Conservation (phyloP, 2,888 invertebrate genomes). For the Torymus aiolomorphi region DNA sequence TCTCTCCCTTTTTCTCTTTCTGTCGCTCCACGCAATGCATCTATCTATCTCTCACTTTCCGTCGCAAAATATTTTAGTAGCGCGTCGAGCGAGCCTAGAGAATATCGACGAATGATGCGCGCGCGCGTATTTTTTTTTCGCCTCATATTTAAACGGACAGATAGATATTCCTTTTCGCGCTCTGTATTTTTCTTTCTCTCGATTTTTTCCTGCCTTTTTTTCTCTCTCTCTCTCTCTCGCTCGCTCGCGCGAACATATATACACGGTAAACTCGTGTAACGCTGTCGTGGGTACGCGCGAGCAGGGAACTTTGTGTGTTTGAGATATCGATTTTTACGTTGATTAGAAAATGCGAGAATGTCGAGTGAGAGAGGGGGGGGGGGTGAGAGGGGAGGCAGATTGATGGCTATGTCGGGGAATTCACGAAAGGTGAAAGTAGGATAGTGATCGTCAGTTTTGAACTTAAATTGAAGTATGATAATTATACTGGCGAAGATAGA, state of each 20-base stretch:
- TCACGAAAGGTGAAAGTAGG: too few species aligned
- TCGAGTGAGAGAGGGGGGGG: too few species aligned
- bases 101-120: constrained; percentile 34
- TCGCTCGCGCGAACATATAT: too few species aligned
- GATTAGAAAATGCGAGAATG: not conserved
- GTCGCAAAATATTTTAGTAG: constrained; percentile 29
- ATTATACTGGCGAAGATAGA: not conserved
- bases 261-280: too few species aligned
- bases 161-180: constrained; percentile 12
- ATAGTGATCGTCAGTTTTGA: too few species aligned
- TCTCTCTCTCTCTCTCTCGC: too few species aligned
- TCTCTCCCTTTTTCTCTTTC: too few species aligned
- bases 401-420: too few species aligned
- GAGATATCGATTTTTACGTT: constrained; percentile 4
- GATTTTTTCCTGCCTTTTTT: not conserved
- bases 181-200: not conserved
- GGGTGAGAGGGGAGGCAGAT: too few species aligned
- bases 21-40: constrained; percentile 5
- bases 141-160: constrained; percentile 13
- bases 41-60: constrained; percentile 17
- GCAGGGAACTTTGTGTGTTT: not conserved
- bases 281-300: too few species aligned
- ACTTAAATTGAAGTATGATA: too few species aligned
- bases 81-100: not conserved
- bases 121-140: constrained; percentile 4